A percentile compares a stretch with the other conserved stretches of the same genome.
Conservation (phyloP, 2,888 invertebrate genomes). For the Lumbricus terrestris region DNA sequence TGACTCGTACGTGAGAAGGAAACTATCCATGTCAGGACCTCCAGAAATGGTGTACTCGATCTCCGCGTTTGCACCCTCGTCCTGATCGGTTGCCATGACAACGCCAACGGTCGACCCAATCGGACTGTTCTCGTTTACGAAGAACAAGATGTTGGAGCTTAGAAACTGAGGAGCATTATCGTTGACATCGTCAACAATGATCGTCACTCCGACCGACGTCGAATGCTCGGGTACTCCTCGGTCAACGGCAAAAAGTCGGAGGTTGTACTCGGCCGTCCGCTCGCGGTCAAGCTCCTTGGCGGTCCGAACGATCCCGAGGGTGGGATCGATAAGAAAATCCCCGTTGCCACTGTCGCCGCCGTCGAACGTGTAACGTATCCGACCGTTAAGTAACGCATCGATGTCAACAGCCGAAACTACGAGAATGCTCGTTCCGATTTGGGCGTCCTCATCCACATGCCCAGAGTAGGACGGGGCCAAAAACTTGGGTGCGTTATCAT, state of each 20-base stretch:
- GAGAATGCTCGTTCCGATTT: constrained; percentile 84
- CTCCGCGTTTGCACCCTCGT: constrained; percentile 86
- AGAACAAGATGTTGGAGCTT: constrained; percentile 81
- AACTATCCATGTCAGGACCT: constrained; percentile 74
- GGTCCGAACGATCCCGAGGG: constrained; percentile 86
- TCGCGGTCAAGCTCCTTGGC: constrained; percentile 88
- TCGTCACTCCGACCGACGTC: constrained; percentile 72
- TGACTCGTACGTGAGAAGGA: constrained; percentile 43
- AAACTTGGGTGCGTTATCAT: constrained; percentile 89
- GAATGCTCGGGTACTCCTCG: constrained; percentile 72
- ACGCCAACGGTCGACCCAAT: constrained; percentile 84
- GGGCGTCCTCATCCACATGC: constrained; percentile 85
- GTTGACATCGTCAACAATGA: constrained; percentile 83
- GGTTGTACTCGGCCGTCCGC: constrained; percentile 77
- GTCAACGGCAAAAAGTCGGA: constrained; percentile 85
- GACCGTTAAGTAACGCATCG: constrained; percentile 83
- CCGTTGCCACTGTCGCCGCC: constrained; percentile 70
- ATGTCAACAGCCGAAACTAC: constrained; percentile 87
- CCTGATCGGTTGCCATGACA: constrained; percentile 88
- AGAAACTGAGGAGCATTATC: constrained; percentile 90
- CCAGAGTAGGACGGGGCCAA: constrained; percentile 79
- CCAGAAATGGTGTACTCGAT: constrained; percentile 90
- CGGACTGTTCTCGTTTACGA: constrained; percentile 93
- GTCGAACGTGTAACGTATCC: constrained; percentile 70
- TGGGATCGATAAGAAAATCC: constrained; percentile 86